Evolutionary conservation across 2,888 invertebrate genomes (phyloP).

Genomic region (Sarcophaga rosellei): DNA sequence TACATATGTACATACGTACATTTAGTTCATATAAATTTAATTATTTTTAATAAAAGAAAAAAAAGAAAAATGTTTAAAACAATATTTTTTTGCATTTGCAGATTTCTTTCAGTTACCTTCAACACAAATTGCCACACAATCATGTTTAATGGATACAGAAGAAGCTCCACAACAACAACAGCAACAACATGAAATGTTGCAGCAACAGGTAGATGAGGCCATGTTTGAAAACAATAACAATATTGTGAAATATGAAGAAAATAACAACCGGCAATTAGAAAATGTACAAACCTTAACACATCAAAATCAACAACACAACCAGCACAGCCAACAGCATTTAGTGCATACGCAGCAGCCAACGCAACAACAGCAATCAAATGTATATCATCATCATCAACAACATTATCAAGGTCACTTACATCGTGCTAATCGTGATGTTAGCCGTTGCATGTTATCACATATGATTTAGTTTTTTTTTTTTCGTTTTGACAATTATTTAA

Average conservation of each 20-base stretch:
- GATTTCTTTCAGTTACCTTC: slow-evolving; percentile 77
- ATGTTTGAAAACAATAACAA: slow-evolving; percentile 61
- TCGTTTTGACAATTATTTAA: slow-evolving; percentile 13
- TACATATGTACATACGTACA: neutral
- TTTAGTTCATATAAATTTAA: neutral
- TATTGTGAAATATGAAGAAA: slow-evolving; percentile 63
- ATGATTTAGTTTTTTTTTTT: slow-evolving; percentile 74
- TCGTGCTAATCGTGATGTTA: slow-evolving; percentile 79
- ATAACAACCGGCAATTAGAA: slow-evolving; percentile 55
- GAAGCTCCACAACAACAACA: slow-evolving; percentile 62
- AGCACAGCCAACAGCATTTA: slow-evolving; percentile 66
- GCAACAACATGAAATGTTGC: slow-evolving; percentile 50
- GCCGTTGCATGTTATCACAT: slow-evolving; percentile 79
- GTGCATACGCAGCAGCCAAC: slow-evolving; percentile 49
- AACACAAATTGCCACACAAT: slow-evolving; percentile 77
- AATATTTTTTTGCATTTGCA: slow-evolving; percentile 61
- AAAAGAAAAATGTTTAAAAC: neutral
- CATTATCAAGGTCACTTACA: slow-evolving; percentile 79
- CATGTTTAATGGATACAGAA: slow-evolving; percentile 76
- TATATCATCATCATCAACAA: slow-evolving; percentile 69
- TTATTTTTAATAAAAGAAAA: neutral
- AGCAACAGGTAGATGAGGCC: slow-evolving; percentile 69
- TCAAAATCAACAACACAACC: slow-evolving; percentile 57
- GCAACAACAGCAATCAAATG: slow-evolving; percentile 45
- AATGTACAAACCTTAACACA: slow-evolving; percentile 39